Base-by-base conservation (phyloP, 2,888 invertebrate genomes). In the Homarus gammarus region DNA sequence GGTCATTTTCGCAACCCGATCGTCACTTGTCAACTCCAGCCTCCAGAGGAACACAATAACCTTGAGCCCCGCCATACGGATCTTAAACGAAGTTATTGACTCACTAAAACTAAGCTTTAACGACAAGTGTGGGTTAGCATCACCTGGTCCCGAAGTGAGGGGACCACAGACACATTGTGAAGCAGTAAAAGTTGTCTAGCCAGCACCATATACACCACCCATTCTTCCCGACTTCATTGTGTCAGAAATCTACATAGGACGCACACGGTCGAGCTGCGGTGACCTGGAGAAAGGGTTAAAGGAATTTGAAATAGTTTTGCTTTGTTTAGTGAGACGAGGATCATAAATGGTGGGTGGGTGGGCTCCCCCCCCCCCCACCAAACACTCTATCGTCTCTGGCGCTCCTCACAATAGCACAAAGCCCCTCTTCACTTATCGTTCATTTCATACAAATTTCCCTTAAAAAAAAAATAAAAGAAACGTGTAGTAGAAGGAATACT, bases 1-100 rank as follows among this genome's bases (percentile, higher is more conserved):
- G 51, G 81, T 68, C 68, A 84, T 84, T 84, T 77, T 77, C 84
- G 77, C 84, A 75, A 77, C 61, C 84, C 84, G 77, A 85, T 85
- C 84, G 84, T 85, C 75, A 85, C 84, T 85, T 85, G 84, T 85
- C 84, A 61, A 56, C 44, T 61, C 36, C 36, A 33, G 2, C 15
- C 51, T 2, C 3, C 73, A 8, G 56, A 56, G 61, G 44, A 64
- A 61, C n/a, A n/a, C n/a, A 31, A 56, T 1, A 27, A 15, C 0
- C 1, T 38, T 31, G 15, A 31, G 1, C 2, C 22, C 33, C 31
- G 31, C 12, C 22, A 8, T 79, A 38, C 15, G 40, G 22, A 61
- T 38, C 31, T 27, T 12, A 61, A n/a, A 61, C 79, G 12, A 31
- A n/a, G 83, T 38, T 15, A 44, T 49, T 22, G 10, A n/a, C 38